Evolutionary conservation across 2,113 vertebrate genomes (phyloP), one percentile per base, ranked within the genome.

Genomic region (Naja naja): DNA sequence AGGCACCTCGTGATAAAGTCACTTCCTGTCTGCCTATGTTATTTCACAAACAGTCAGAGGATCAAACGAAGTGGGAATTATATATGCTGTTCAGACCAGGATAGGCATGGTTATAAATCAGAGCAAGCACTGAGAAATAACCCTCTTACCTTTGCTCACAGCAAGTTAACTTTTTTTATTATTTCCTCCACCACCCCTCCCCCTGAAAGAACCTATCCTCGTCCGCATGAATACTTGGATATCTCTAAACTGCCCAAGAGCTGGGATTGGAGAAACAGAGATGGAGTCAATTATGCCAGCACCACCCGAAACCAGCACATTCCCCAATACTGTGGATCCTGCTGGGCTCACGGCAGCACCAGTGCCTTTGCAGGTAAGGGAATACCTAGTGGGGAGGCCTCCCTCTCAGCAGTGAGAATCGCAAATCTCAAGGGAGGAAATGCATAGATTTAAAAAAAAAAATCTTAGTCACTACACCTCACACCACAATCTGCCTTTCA

Each of bases 271-370:
- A 97, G 99, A 91, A 98, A 98, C 45, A 94, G 99, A 39, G 86
- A 98, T 0, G 99, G 99, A 0, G 94, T 96, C 93, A 99, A 99
- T 94, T 99, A 97, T 0, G 98, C 96, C 93, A 99, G 99, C 94
- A 97, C 98, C 7, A 99, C 99, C 0, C 98, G 99, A 58, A 99
- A 99, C 97, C 99, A 99, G 97, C 99, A 99, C 98, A 99, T 99
- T 90, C 99, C 99, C 0, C 99, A 99, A 97, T 99, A 99, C 98
- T 99, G 99, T 11, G 99, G 99, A 5, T 99, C 99, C 90, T 99
- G 99, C 97, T 99, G 99, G 99, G 99, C 99, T 0, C 99, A 99
- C 0, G 99, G 99, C 92, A 99, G 98, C 97, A 99, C 99, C 95
- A 99, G 99, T 0, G 99, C 99, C 0, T 91, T 99, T 94, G 99